Base-by-base conservation (phyloP, 2,113 vertebrate genomes). In the Rhodinocichla rosea region DNA sequence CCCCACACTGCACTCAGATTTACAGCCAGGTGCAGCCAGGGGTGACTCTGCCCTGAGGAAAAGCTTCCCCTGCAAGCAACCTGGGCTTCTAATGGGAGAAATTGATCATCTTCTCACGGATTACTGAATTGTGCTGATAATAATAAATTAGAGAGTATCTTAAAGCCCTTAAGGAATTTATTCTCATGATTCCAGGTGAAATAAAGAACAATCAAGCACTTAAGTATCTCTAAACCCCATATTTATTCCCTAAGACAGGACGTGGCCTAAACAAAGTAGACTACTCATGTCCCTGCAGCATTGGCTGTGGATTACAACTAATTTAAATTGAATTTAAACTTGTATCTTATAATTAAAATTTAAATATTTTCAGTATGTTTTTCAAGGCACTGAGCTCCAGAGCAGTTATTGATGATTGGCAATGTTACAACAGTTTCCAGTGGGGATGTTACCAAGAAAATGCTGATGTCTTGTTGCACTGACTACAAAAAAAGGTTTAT, bases 211-310 rank as follows among this genome's bases (percentile, higher is more conserved):
- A 8, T 22, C n/a, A n/a, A 78, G 35, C 8, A n/a, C 78, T 71
- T 39, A 40, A 75, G 21, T 6, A 30, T 11, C n/a, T 80, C 37
- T 60, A 44, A 70, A 4, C 0, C 7, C 33, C 6, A 0, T 5
- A 15, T 70, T 87, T 81, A 60, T 26, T 71, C 47, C 26, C 20
- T 24, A 10, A 14, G 10, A 28, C 2, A 33, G 42, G 49, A 32
- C 30, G 47, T 39, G 69, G 33, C 47, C 45, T 8, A 52, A 81
- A 50, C 35, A 78, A 52, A 74, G 47, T 28, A 30, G 35, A 70
- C 32, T 2, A 9, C 22, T 50, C 33, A 3, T 1, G 9, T 6
- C 55, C 67, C 57, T 23, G 23, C 56, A 89, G 47, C 68, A 30
- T 3, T 26, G 67, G 11, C 39, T 32, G 23, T 33, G 35, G 39